Percentiles rank a stretch among this genome's conserved stretches.
Conservation (phyloP, 2,113 vertebrate genomes). For the Datnioides undecimradiatus region DNA sequence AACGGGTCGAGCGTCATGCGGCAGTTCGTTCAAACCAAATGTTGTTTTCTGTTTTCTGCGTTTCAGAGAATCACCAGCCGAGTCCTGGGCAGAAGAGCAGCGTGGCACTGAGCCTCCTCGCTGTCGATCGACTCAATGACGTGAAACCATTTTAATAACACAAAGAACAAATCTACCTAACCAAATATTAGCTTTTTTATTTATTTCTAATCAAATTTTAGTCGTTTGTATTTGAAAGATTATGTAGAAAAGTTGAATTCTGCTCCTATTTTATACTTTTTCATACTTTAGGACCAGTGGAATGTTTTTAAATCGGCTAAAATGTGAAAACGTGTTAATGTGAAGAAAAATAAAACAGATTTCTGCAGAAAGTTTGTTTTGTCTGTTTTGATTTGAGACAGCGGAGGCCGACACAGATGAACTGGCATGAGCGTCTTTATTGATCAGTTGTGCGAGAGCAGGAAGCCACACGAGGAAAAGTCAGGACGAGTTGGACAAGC, state of each 20-base stretch:
- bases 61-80: conserved; percentile 80
- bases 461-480: conserved; percentile 54
- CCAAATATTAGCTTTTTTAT: conserved; percentile 12
- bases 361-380: too few relatives aligned
- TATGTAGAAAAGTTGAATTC: conserved; percentile 23
- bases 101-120: conserved; percentile 65
- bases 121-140: background rate
- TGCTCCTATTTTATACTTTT: background rate
- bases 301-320: background rate
- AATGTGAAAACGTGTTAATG: conserved; percentile 15
- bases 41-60: conserved; percentile 31
- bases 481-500: conserved; percentile 23
- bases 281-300: background rate
- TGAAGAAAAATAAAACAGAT: conserved; percentile 51
- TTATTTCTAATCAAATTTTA: conserved; percentile 8
- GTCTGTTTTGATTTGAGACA: background rate
- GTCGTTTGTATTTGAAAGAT: conserved; percentile 4
- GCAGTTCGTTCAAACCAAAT: too few relatives aligned
- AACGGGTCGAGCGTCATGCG: too few relatives aligned
- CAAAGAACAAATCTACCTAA: conserved; percentile 19
- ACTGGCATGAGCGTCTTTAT: conserved; percentile 59
- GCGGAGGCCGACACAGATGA: background rate
- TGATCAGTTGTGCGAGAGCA: conserved; percentile 69
- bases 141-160: background rate
- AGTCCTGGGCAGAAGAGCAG: conserved; percentile 69